Evolutionary conservation across 2,797 vertebrate genomes (phyloP).

Genomic region (Sebastes matsubarae): DNA sequence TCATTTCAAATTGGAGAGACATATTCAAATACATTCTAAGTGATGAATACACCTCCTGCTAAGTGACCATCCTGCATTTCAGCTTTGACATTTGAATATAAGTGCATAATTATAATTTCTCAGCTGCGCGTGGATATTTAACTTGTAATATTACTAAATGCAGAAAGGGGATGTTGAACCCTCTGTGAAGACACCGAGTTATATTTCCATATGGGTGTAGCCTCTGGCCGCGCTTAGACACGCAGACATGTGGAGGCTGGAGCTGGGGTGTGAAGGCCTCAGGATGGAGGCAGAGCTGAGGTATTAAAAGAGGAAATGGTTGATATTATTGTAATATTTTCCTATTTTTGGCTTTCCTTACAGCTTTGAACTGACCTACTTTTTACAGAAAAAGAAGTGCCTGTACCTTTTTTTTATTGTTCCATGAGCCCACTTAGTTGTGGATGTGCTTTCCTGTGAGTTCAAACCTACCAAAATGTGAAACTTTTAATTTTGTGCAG

Average conservation of each 20-base stretch:
- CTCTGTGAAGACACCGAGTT: slow-evolving; percentile 15
- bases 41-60: background rate
- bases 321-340: slow-evolving; percentile 36
- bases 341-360: slow-evolving; percentile 45
- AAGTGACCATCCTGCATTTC: background rate
- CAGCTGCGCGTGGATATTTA: background rate
- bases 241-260: background rate
- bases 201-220: slow-evolving; percentile 46
- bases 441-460: slow-evolving; percentile 48
- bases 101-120: background rate
- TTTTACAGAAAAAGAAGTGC: slow-evolving; percentile 71
- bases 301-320: slow-evolving; percentile 21
- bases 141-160: background rate
- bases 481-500: slow-evolving; percentile 29
- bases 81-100: background rate
- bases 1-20: background rate
- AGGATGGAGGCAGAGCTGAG: slow-evolving; percentile 10
- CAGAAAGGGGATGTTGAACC: background rate
- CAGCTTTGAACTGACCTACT: slow-evolving; percentile 56
- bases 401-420: slow-evolving; percentile 52
- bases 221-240: background rate
- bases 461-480: slow-evolving; percentile 44
- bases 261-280: background rate
- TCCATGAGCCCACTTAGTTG: slow-evolving; percentile 29
- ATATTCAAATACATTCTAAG: background rate